Percentiles rank a stretch among this genome's conserved stretches.
Evolutionary conservation across 1,140 invertebrate species (phyloP).

Genomic region (Drosophila ercepeae): DNA sequence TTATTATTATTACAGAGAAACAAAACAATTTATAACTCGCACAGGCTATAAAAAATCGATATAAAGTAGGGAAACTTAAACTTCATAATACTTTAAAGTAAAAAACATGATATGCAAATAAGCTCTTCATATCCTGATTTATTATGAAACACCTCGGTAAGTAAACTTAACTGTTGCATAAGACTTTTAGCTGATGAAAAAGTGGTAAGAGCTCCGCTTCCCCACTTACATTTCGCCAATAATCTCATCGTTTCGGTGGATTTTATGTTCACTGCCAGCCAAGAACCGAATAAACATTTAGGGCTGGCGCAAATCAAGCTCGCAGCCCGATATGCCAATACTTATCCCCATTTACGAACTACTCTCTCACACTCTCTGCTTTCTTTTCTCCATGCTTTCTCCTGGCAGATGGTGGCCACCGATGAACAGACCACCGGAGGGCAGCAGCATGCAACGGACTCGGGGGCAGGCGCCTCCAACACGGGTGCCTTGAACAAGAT

Average conservation of each 20-base stretch:
- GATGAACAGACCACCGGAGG: slow-evolving; percentile 86
- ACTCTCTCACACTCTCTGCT: slow-evolving; percentile 1
- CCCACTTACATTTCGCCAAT: slow-evolving; percentile 7
- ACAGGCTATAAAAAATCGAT: too few species aligned
- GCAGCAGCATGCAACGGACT: slow-evolving; percentile 85
- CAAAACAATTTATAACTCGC: too few species aligned
- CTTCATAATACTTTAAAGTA: slow-evolving; percentile 28
- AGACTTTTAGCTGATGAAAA: slow-evolving; percentile 6
- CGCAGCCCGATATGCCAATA: slow-evolving; percentile 50
- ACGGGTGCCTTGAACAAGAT: slow-evolving; percentile 90
- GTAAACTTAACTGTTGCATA: slow-evolving; percentile 5
- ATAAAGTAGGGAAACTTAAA: neutral
- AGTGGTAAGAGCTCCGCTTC: neutral
- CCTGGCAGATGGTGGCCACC: slow-evolving; percentile 89
- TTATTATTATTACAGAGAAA: neutral
- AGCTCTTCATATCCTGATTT: neutral
- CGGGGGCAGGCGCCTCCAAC: slow-evolving; percentile 75
- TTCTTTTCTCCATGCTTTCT: neutral
- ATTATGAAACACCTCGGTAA: neutral
- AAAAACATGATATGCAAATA: neutral
- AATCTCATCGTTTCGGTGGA: slow-evolving; percentile 21
- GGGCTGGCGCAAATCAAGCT: slow-evolving; percentile 56
- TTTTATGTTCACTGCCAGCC: slow-evolving; percentile 23
- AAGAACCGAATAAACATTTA: slow-evolving; percentile 53
- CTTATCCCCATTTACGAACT: slow-evolving; percentile 22